phyloP scores from a whole-genome alignment of 2,888 invertebrate species.

The Dynastes tityus region DNA sequence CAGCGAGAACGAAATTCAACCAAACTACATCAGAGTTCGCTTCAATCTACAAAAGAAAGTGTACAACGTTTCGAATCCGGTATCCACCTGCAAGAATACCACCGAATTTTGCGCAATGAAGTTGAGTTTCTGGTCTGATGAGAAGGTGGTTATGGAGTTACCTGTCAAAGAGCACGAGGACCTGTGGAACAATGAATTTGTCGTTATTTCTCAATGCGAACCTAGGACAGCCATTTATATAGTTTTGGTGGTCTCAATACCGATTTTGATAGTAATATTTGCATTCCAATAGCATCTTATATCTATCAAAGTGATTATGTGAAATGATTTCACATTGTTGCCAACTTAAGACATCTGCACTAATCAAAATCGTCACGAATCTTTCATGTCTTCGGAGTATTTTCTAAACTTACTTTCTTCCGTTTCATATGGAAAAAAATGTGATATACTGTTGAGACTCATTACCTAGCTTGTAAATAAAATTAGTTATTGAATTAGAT shows the following conservation, averaged over 20 bases:
- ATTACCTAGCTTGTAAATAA: no score
- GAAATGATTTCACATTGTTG: no score
- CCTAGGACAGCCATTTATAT: slow-evolving; percentile 82
- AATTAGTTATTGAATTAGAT: no score
- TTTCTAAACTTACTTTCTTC: no score
- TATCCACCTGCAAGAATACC: slow-evolving; percentile 77
- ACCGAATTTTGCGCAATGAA: slow-evolving; percentile 77
- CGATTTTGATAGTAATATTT: slow-evolving; percentile 80
- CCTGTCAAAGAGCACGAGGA: slow-evolving; percentile 78
- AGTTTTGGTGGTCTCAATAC: slow-evolving; percentile 80
- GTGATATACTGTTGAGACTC: no score
- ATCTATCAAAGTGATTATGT: no score
- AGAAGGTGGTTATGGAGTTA: slow-evolving; percentile 81
- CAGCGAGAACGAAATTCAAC: slow-evolving; percentile 84
- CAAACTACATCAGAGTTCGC: slow-evolving; percentile 79
- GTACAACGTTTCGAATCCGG: slow-evolving; percentile 78
- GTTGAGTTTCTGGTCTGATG: slow-evolving; percentile 79
- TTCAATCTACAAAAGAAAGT: slow-evolving; percentile 81
- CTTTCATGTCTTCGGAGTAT: no score
- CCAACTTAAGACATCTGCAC: no score
- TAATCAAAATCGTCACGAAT: no score
- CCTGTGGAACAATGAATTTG: slow-evolving; percentile 82
- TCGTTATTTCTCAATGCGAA: slow-evolving; percentile 83
- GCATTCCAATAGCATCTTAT: slow-evolving; percentile 75
- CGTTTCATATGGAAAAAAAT: no score